Conservation (phyloP, 2,113 vertebrate species). For the Cyprinodon tularosa region DNA sequence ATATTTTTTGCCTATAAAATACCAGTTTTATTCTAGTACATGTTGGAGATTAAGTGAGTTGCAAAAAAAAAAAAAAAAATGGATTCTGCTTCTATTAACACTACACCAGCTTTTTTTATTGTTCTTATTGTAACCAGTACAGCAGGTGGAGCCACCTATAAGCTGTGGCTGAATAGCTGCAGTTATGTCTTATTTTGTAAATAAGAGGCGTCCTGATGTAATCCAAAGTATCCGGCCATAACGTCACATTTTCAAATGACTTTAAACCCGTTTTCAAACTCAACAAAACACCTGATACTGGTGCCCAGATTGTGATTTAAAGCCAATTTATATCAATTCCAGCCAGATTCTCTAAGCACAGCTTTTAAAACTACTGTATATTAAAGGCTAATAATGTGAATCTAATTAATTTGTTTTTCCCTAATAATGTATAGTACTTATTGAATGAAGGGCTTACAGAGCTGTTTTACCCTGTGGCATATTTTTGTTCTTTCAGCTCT, state of each 20-base stretch:
- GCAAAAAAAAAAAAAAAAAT: slow-evolving; percentile 34
- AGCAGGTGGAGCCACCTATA: slow-evolving; percentile 48
- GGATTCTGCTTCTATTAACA: slow-evolving; percentile 49
- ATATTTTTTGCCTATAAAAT: background rate
- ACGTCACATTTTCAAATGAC: background rate
- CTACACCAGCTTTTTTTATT: slow-evolving; percentile 46
- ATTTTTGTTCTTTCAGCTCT: too few relatives aligned
- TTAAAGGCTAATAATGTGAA: background rate
- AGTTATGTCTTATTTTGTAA: slow-evolving; percentile 45
- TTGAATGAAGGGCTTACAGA: too few relatives aligned
- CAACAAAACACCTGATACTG: too few relatives aligned
- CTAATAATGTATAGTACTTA: background rate
- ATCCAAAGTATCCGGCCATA: background rate
- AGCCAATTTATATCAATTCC: too few relatives aligned
- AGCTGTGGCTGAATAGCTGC: slow-evolving; percentile 50
- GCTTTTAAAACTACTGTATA: background rate
- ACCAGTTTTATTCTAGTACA: slow-evolving; percentile 1
- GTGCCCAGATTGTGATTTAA: too few relatives aligned
- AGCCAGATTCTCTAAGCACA: too few relatives aligned
- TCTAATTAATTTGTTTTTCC: background rate
- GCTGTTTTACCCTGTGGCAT: too few relatives aligned
- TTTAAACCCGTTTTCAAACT: too few relatives aligned
- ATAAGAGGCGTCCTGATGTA: background rate
- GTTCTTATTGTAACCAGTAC: slow-evolving; percentile 62
- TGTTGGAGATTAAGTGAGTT: slow-evolving; percentile 25